Base-by-base conservation (phyloP, 2,888 invertebrate species). In the Dione vanillae region DNA sequence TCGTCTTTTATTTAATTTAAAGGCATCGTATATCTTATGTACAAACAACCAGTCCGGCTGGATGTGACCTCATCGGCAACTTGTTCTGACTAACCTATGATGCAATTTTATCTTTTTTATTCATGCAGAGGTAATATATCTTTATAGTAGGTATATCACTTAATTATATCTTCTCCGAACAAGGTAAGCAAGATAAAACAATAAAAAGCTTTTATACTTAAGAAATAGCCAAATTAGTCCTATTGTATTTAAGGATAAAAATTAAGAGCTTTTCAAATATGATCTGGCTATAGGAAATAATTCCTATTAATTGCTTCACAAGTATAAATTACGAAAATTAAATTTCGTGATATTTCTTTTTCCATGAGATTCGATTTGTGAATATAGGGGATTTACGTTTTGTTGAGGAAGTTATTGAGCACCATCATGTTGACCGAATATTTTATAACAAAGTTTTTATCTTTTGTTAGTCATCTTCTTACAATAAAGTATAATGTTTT, bases 31-130 rank as follows among this genome's bases (percentile, higher is more conserved):
- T 64, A 58, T 54, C 51, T 43, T 47, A 47, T 51, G 35, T 68
- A 37, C 45, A 67, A 62, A 69, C 45, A 71, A 69, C 70, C 68
- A 65, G 71, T 73, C 66, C 69, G 71, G 69, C 71, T 67, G 52
- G 66, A 49, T 58, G 64, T 73, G 73, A 73, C 64, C 65, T 70
- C 70, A 71, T 41, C 73, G 37, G n/a, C 61, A 45, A 45, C 52
- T 61, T 41, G 59, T 59, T 65, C 61, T 54, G 70, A 70, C 65
- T 69, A 66, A 66, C 47, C 64, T 69, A 71, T 66, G 69, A 71
- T 49, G 68, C 65, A 66, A 69, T 66, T 67, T 66, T 64, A 66
- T 73, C 58, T 73, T 65, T 67, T 62, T 61, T 52, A 40, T 64
- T 62, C 56, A 67, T 14, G 49, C 56, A 62, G 54, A 61, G 65